Conservation (phyloP, 2,797 vertebrate genomes). For the Myiotriccus ornatus region DNA sequence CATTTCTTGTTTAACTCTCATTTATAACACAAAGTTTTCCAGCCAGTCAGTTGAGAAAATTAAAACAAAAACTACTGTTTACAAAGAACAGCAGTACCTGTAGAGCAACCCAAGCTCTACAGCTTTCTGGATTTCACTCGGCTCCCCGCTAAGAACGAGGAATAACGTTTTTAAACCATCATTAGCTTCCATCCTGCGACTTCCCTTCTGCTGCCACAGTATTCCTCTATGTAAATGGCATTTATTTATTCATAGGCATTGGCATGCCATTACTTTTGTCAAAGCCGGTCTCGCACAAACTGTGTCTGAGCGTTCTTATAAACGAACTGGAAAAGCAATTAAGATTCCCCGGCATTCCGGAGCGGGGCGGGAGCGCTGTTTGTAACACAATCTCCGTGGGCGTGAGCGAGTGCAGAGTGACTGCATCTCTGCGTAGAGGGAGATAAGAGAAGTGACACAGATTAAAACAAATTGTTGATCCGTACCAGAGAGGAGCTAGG, state of each 20-base stretch:
- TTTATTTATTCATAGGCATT: slow-evolving; percentile 78
- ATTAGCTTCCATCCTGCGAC: slow-evolving; percentile 57
- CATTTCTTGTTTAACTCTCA: neutral
- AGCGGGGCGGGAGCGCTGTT: slow-evolving; percentile 32
- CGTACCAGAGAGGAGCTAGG: slow-evolving; percentile 76
- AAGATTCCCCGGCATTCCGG: slow-evolving; percentile 60
- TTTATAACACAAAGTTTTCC: neutral
- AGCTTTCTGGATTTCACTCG: neutral
- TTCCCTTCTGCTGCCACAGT: slow-evolving; percentile 38
- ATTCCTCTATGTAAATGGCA: slow-evolving; percentile 65
- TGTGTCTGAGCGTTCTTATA: slow-evolving; percentile 61
- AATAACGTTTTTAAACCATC: slow-evolving; percentile 58
- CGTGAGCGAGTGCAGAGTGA: slow-evolving; percentile 64
- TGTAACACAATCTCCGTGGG: slow-evolving; percentile 70
- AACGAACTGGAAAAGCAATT: slow-evolving; percentile 77
- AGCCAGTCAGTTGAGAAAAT: slow-evolving; percentile 17
- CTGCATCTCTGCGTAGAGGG: slow-evolving; percentile 75
- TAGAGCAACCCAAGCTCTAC: neutral
- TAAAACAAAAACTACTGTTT: neutral
- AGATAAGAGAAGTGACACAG: slow-evolving; percentile 81
- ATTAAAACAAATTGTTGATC: slow-evolving; percentile 86
- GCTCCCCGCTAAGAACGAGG: slow-evolving; percentile 31
- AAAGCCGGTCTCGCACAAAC: slow-evolving; percentile 64
- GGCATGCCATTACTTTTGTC: slow-evolving; percentile 75
- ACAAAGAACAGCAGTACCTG: neutral